Percentiles rank a stretch among this genome's conserved stretches.
These are phyloP conservation scores for Euphonia xanthogaster DNA, from an alignment of 2,797 vertebrate species.

Conservation along the genomic window DNA sequence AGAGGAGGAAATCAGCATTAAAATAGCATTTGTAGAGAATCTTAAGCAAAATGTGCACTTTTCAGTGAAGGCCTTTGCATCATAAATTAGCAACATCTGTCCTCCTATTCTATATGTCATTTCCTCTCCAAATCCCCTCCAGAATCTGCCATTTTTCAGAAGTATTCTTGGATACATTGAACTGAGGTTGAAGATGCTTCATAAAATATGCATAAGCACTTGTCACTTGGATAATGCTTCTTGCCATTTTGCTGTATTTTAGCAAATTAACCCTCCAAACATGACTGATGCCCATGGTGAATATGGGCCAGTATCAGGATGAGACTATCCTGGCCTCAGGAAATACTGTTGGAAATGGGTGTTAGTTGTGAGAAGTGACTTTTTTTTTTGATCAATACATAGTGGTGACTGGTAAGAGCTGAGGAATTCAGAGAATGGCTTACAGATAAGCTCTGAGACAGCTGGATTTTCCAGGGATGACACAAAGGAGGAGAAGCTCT, in stretches of 20 bases:
- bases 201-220: conserved; percentile 66
- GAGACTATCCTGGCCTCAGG: accelerated
- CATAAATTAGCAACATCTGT: conserved; percentile 64
- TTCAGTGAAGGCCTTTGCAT: conserved; percentile 55
- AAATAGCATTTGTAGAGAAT: conserved; percentile 55
- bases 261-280: not conserved
- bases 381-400: not conserved
- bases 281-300: not conserved
- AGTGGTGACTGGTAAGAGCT: not conserved
- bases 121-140: conserved; percentile 64
- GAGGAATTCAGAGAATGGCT: not conserved
- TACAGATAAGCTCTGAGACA: not conserved
- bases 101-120: conserved; percentile 63
- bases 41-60: conserved; percentile 63
- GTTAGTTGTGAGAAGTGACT: not conserved
- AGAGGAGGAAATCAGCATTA: conserved; percentile 66
- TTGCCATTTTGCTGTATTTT: not conserved
- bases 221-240: not conserved
- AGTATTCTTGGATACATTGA: conserved; percentile 63
- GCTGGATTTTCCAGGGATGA: not conserved
- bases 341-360: not conserved
- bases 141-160: conserved; percentile 56
- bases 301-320: not conserved
- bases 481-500: not conserved
- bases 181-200: conserved; percentile 48